Evolutionary conservation across 1,140 invertebrate species (phyloP).

Genomic region (Bradynema listronoti): DNA sequence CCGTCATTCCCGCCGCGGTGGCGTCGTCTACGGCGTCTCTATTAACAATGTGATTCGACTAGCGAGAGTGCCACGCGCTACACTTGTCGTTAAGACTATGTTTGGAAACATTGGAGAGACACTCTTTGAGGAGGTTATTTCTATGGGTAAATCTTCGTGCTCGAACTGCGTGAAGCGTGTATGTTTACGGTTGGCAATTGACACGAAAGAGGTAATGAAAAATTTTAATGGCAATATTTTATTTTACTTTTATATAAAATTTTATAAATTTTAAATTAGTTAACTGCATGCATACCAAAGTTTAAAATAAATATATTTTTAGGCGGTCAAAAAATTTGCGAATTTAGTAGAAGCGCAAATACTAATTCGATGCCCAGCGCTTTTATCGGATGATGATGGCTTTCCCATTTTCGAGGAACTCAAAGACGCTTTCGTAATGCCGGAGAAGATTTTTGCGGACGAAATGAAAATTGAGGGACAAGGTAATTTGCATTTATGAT

Average conservation of each 20-base stretch:
- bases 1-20: constrained; percentile 20
- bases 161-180: constrained; percentile 30
- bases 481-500: too few species aligned
- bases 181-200: constrained; percentile 3
- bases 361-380: constrained; percentile 19
- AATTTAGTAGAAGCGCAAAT: constrained; percentile 22
- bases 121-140: constrained; percentile 24
- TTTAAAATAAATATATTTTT: constrained; percentile 8
- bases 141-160: constrained; percentile 15
- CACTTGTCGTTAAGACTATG: constrained; percentile 33
- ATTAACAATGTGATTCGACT: constrained; percentile 23
- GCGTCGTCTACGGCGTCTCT: constrained; percentile 28
- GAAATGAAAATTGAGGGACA: too few species aligned
- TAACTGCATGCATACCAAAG: too few species aligned
- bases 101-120: constrained; percentile 18
- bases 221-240: too few species aligned
- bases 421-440: constrained; percentile 24
- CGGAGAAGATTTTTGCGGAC: constrained; percentile 19
- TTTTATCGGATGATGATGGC: constrained; percentile 1
- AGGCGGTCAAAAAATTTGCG: constrained; percentile 25
- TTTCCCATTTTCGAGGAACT: constrained; percentile 21
- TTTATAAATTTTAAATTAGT: too few species aligned
- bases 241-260: too few species aligned
- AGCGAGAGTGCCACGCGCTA: constrained; percentile 21
- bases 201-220: constrained; percentile 12